phyloP scores from a whole-genome alignment of 2,888 invertebrate genomes.

The Tolmerus cingulatus region DNA sequence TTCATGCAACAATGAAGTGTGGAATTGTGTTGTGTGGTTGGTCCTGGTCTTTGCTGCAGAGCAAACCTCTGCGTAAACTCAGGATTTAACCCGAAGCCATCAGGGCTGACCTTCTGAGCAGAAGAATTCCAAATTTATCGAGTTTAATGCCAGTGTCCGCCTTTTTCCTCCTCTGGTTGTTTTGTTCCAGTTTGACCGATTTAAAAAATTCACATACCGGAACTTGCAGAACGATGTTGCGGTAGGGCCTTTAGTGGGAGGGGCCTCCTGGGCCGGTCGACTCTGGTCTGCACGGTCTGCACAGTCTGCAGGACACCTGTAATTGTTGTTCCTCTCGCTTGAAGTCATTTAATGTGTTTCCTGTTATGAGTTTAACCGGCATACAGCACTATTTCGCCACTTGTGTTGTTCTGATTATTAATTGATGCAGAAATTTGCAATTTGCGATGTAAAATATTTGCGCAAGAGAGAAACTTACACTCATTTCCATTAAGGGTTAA shows the following conservation, averaged over 20 bases:
- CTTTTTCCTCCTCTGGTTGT: not conserved
- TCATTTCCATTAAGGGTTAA: not conserved
- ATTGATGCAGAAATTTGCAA: constrained; percentile 49
- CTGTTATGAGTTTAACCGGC: not conserved
- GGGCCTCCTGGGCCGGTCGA: not conserved
- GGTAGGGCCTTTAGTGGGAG: not conserved
- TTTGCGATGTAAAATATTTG: constrained; percentile 52
- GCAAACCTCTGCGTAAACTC: not conserved
- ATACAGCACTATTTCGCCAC: constrained; percentile 15
- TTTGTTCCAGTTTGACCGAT: not conserved
- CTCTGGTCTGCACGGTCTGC: not conserved
- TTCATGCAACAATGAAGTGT: constrained; percentile 20
- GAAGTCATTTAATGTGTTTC: constrained; percentile 11
- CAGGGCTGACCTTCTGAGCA: constrained; percentile 29
- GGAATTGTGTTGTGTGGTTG: not conserved
- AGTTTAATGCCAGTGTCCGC: constrained; percentile 28
- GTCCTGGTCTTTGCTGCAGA: not conserved
- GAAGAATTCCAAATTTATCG: constrained; percentile 44
- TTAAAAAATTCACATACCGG: not conserved
- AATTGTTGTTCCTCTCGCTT: constrained; percentile 18
- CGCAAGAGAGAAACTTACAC: constrained; percentile 19
- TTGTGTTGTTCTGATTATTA: constrained; percentile 35
- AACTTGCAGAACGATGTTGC: not conserved
- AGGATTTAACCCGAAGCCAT: constrained; percentile 15
- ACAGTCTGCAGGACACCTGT: not conserved